These are phyloP conservation scores for Pentalonia nigronervosa DNA, from an alignment of 1,140 invertebrate genomes.

Conservation along the genomic window DNA sequence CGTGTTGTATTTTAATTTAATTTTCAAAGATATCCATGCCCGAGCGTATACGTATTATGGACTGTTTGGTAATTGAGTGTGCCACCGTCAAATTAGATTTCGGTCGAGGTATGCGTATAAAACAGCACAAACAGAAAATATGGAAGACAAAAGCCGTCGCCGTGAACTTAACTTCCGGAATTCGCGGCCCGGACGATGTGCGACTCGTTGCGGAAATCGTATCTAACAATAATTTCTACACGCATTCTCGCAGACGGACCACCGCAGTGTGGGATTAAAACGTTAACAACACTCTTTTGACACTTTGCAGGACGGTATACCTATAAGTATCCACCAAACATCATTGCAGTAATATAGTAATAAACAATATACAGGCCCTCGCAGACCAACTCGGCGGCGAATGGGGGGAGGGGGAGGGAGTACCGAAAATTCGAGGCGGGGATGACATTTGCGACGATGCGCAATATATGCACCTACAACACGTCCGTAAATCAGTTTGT, in stretches of 20 bases:
- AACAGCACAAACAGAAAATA: conserved; percentile 10
- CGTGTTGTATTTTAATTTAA: background rate
- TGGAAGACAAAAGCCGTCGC: conserved; percentile 8
- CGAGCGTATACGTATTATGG: background rate
- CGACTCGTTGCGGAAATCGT: background rate
- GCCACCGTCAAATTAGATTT: conserved; percentile 12
- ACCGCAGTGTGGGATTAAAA: background rate
- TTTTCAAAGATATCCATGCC: background rate
- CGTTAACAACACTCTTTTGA: background rate
- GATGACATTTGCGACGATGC: background rate
- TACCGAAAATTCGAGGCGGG: background rate
- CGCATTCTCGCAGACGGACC: background rate
- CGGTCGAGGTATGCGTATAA: background rate
- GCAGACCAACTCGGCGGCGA: background rate
- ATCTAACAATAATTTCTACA: background rate
- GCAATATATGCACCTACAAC: too few relatives aligned
- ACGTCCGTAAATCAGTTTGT: conserved; percentile 5
- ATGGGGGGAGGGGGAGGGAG: too few relatives aligned
- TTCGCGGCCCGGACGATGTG: background rate
- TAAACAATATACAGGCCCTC: background rate
- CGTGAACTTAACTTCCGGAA: conserved; percentile 11
- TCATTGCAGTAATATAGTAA: background rate
- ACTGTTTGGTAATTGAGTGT: background rate
- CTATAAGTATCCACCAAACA: too few relatives aligned
- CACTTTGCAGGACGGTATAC: too few relatives aligned